Evolutionary conservation across 1,140 invertebrate genomes (phyloP).

Genomic region (Dreissena rostriformis): DNA sequence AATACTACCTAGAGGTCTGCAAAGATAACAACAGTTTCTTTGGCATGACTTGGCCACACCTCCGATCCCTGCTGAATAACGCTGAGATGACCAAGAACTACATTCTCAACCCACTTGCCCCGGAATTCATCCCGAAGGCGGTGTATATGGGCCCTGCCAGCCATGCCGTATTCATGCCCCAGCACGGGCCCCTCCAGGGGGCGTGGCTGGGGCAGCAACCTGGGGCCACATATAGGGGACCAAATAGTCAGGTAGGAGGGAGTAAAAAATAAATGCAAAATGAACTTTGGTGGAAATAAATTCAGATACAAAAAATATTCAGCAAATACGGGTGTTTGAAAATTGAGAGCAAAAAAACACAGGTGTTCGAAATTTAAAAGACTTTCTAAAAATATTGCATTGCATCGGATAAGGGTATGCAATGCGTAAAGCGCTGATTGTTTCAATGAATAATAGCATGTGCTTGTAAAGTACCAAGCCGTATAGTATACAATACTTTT

Average conservation of each 20-base stretch:
- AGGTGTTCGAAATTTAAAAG: too few species aligned
- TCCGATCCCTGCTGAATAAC: constrained; percentile 87
- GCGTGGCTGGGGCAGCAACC: neutral
- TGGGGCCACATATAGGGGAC: constrained; percentile 31
- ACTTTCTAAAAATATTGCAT: too few species aligned
- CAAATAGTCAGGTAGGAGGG: constrained; percentile 20
- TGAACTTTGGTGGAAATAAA: too few species aligned
- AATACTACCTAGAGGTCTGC: constrained; percentile 89
- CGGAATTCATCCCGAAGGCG: constrained; percentile 88
- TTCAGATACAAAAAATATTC: too few species aligned
- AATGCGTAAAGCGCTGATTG: too few species aligned
- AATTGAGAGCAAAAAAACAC: too few species aligned
- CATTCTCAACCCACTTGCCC: constrained; percentile 91
- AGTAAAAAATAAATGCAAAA: too few species aligned
- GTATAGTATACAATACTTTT: too few species aligned
- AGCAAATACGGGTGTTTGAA: too few species aligned
- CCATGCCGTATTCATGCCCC: constrained; percentile 52
- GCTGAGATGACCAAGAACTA: constrained; percentile 89
- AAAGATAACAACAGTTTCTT: constrained; percentile 88
- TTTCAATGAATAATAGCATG: too few species aligned
- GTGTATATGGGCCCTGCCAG: constrained; percentile 65
- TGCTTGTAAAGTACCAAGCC: too few species aligned
- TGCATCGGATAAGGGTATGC: too few species aligned
- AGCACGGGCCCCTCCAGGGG: constrained; percentile 9
- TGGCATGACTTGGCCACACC: constrained; percentile 87